Percentiles rank a stretch among this genome's conserved stretches.
phyloP scores from a whole-genome alignment of 53 echinoderm and acorn worm genomes.

The Henricia sp. region DNA sequence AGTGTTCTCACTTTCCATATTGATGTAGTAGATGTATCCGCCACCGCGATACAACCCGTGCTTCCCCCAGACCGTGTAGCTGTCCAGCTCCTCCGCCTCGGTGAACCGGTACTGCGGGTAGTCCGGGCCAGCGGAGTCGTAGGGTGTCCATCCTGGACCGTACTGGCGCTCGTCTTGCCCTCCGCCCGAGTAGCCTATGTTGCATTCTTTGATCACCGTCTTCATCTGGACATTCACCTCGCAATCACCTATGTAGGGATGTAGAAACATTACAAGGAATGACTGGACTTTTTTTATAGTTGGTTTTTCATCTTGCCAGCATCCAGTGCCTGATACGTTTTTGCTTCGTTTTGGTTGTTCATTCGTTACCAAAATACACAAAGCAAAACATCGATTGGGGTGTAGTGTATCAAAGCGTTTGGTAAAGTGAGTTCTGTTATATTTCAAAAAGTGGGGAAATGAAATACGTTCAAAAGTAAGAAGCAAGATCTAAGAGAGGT shows the following conservation, averaged over 20 bases:
- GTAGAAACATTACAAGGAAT: neutral
- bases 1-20: neutral
- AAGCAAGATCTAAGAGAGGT: too few species aligned
- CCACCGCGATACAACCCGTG: slow-evolving; percentile 87
- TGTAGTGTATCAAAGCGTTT: too few species aligned
- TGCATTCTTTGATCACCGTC: slow-evolving; percentile 65
- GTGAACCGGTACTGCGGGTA: slow-evolving; percentile 76
- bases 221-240: neutral
- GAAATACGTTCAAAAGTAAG: too few species aligned
- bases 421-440: too few species aligned
- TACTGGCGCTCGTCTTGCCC: slow-evolving; percentile 69
- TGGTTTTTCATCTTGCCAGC: too few species aligned
- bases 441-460: too few species aligned
- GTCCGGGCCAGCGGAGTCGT: slow-evolving; percentile 44
- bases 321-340: too few species aligned
- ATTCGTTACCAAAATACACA: too few species aligned
- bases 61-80: slow-evolving; percentile 87
- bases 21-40: slow-evolving; percentile 70
- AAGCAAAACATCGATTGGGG: too few species aligned
- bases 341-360: too few species aligned
- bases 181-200: slow-evolving; percentile 58
- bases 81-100: slow-evolving; percentile 63
- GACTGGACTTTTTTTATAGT: too few species aligned
- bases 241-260: slow-evolving; percentile 12
- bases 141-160: slow-evolving; percentile 74